Conservation (phyloP, 2,113 vertebrate genomes). For the Dascyllus trimaculatus region DNA sequence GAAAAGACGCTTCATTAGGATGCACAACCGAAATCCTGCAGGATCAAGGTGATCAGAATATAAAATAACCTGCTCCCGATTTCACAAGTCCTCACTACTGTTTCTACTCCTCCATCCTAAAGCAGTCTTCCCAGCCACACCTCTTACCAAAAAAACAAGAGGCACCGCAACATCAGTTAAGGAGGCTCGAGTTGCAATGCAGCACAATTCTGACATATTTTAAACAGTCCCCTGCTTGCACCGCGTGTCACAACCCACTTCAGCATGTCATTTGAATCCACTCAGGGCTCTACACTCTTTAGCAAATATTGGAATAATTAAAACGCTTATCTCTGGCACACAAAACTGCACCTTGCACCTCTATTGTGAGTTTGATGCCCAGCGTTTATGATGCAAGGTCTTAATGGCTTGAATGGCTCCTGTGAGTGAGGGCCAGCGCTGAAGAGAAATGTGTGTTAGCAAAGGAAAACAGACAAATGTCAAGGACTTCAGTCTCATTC, state of each 20-base stretch:
- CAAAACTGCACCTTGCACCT: constrained; percentile 70
- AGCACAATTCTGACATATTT: constrained; percentile 19
- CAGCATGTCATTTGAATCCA: constrained; percentile 31
- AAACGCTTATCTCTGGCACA: constrained; percentile 65
- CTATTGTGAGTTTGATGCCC: constrained; percentile 54
- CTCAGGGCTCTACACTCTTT: constrained; percentile 37
- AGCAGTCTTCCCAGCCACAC: constrained; percentile 37
- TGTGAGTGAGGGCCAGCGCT: constrained; percentile 35
- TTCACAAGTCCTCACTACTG: constrained; percentile 38
- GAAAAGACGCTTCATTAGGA: constrained; percentile 65
- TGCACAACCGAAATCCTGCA: constrained; percentile 57
- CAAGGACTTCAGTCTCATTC: constrained; percentile 67
- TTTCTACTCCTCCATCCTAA: constrained; percentile 22
- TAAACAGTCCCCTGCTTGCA: not conserved
- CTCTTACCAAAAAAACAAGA: not conserved
- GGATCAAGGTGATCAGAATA: constrained; percentile 67
- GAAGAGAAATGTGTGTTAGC: constrained; percentile 47
- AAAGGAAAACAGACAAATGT: constrained; percentile 62
- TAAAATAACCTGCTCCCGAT: constrained; percentile 49
- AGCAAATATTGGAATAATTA: constrained; percentile 65
- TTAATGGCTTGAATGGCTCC: constrained; percentile 51
- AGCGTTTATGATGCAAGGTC: constrained; percentile 65
- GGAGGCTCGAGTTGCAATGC: constrained; percentile 12
- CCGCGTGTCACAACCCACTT: constrained; percentile 29
- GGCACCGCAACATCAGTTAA: constrained; percentile 20